Evolutionary conservation across 2,113 vertebrate species (phyloP).

Genomic region (Leptodactylus fuscus): DNA sequence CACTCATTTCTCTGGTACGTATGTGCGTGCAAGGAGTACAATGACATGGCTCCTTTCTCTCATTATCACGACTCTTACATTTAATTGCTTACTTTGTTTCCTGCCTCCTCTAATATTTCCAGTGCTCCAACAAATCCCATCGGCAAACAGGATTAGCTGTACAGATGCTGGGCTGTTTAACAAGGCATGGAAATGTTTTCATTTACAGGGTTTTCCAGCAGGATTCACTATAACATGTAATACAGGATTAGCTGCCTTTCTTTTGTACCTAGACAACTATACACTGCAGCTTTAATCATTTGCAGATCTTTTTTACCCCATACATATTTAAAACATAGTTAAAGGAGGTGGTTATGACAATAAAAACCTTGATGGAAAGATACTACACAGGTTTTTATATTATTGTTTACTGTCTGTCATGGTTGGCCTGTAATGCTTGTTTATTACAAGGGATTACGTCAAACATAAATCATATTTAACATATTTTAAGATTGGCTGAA

Average conservation of each 20-base stretch:
- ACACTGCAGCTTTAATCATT: neutral
- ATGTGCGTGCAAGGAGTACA: conserved; percentile 4
- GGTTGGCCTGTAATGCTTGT: no score
- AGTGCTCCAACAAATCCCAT: conserved; percentile 43
- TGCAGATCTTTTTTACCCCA: neutral
- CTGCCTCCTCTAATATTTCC: conserved; percentile 48
- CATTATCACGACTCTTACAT: conserved; percentile 33
- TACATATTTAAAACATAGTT: neutral
- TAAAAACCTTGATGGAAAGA: no score
- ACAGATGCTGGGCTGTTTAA: conserved; percentile 50
- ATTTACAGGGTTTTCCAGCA: conserved; percentile 33
- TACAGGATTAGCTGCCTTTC: conserved; percentile 16
- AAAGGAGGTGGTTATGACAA: neutral
- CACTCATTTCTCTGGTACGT: neutral
- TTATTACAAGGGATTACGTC: no score
- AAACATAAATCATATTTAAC: no score
- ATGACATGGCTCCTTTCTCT: neutral
- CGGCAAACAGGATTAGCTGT: conserved; percentile 54
- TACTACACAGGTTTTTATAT: no score
- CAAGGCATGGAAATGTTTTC: conserved; percentile 51
- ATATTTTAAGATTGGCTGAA: no score
- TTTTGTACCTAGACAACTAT: conserved; percentile 16
- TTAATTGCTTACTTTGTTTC: conserved; percentile 54
- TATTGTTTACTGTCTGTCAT: neutral
- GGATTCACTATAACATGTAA: neutral